phyloP scores from a whole-genome alignment of 2,113 vertebrate species.

The Columbina picui region DNA sequence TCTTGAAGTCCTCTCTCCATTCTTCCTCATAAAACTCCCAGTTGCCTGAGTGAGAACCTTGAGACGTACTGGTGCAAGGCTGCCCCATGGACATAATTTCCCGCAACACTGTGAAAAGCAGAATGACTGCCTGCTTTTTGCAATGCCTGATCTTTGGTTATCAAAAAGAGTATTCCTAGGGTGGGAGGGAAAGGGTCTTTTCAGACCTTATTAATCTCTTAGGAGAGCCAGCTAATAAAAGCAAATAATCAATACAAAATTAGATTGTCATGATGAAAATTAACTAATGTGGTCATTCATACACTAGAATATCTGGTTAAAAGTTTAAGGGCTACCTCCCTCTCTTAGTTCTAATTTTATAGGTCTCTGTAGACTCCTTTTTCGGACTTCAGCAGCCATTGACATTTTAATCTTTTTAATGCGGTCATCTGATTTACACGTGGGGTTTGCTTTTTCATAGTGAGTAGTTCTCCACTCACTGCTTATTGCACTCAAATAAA shows the following conservation, averaged over 20 bases:
- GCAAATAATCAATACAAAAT: conserved; percentile 76
- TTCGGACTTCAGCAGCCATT: conserved; percentile 78
- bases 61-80: neutral
- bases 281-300: conserved; percentile 76
- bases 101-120: conserved; percentile 9
- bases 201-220: conserved; percentile 65
- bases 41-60: conserved; percentile 21
- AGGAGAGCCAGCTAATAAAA: conserved; percentile 72
- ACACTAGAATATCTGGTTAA: conserved; percentile 73
- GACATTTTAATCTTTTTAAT: conserved; percentile 84
- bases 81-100: conserved; percentile 21
- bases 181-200: neutral
- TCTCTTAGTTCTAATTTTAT: conserved; percentile 79
- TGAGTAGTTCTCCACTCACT: conserved; percentile 30
- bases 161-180: conserved; percentile 24
- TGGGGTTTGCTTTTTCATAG: conserved; percentile 60
- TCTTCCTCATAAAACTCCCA: conserved; percentile 51
- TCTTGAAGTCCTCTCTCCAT: conserved; percentile 57
- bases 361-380: conserved; percentile 75
- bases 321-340: conserved; percentile 72
- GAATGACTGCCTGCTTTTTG: conserved; percentile 12
- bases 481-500: conserved; percentile 77
- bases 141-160: conserved; percentile 18
- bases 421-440: conserved; percentile 74
- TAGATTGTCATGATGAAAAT: conserved; percentile 74